Percentiles rank a stretch among this genome's conserved stretches.
Conservation (phyloP, 2,888 invertebrate species). For the Diachrysia chrysitis region DNA sequence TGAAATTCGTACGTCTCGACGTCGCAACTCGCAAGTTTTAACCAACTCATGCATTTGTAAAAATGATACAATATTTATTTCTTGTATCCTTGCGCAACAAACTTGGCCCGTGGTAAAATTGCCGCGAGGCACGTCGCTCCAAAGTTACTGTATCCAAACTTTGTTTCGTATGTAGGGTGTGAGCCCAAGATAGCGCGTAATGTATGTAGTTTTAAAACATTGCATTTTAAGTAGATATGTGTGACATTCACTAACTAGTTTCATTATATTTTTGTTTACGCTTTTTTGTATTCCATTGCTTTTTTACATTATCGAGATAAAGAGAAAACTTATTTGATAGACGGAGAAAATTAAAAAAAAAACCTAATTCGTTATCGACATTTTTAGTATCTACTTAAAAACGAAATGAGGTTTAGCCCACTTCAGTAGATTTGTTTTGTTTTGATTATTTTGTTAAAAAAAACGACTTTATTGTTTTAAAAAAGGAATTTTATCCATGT, state of each 20-base stretch:
- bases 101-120: constrained; percentile 59
- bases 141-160: constrained; percentile 63
- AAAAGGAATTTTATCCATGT: too few relatives aligned
- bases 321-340: too few relatives aligned
- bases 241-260: neutral
- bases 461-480: too few relatives aligned
- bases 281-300: neutral
- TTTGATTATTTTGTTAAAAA: too few relatives aligned
- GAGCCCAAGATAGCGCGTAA: constrained; percentile 60
- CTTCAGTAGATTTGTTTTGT: too few relatives aligned
- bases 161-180: constrained; percentile 51
- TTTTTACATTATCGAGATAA: too few relatives aligned
- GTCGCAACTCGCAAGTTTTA: constrained; percentile 57
- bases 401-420: too few relatives aligned
- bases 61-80: constrained; percentile 68
- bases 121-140: constrained; percentile 57
- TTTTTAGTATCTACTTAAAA: too few relatives aligned
- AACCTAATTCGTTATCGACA: too few relatives aligned
- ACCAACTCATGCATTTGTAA: constrained; percentile 58
- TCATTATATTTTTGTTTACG: constrained; percentile 9
- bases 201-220: constrained; percentile 63
- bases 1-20: constrained; percentile 40
- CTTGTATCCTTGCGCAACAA: constrained; percentile 57
- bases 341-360: too few relatives aligned
- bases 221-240: constrained; percentile 38